These are phyloP conservation scores for Drosophila mojavensis DNA, from an alignment of 1,140 invertebrate genomes.

Conservation along the genomic window DNA sequence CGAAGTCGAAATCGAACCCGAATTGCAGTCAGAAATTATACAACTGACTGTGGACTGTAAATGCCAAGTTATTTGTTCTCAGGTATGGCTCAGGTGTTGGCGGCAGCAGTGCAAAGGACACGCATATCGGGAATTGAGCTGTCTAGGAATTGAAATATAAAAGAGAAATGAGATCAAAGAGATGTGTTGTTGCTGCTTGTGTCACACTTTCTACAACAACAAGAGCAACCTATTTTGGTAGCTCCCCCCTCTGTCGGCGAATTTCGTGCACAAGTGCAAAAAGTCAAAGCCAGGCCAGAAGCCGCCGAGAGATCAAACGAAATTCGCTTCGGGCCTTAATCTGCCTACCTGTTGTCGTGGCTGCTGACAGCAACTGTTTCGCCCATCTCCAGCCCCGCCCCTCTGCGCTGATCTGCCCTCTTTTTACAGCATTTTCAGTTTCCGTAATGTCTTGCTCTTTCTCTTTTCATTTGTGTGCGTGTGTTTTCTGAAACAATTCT, in stretches of 20 bases:
- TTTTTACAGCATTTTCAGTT: slow-evolving; percentile 63
- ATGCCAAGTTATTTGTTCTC: slow-evolving; percentile 17
- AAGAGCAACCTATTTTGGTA: slow-evolving; percentile 58
- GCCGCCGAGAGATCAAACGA: slow-evolving; percentile 60
- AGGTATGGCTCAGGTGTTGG: slow-evolving; percentile 48
- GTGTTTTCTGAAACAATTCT: slow-evolving; percentile 55
- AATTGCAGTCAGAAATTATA: slow-evolving; percentile 20
- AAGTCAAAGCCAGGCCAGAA: slow-evolving; percentile 50
- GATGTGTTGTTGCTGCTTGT: slow-evolving; percentile 28
- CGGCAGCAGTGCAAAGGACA: slow-evolving; percentile 42
- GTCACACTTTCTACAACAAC: slow-evolving; percentile 60
- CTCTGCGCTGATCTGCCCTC: background rate
- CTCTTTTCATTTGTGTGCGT: slow-evolving; percentile 41
- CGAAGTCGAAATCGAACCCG: background rate
- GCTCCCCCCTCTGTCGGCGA: slow-evolving; percentile 9
- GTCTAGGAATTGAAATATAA: slow-evolving; percentile 20
- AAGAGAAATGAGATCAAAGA: slow-evolving; percentile 60
- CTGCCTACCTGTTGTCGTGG: slow-evolving; percentile 64
- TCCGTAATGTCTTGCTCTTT: slow-evolving; percentile 77
- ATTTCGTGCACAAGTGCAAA: slow-evolving; percentile 57
- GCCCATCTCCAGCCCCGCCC: background rate
- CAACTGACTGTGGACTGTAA: slow-evolving; percentile 35
- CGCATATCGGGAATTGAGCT: slow-evolving; percentile 50
- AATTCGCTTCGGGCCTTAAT: slow-evolving; percentile 57
- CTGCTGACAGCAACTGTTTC: slow-evolving; percentile 24